phyloP scores from a whole-genome alignment of 2,797 vertebrate genomes.

The Ptychadena robeensis region DNA sequence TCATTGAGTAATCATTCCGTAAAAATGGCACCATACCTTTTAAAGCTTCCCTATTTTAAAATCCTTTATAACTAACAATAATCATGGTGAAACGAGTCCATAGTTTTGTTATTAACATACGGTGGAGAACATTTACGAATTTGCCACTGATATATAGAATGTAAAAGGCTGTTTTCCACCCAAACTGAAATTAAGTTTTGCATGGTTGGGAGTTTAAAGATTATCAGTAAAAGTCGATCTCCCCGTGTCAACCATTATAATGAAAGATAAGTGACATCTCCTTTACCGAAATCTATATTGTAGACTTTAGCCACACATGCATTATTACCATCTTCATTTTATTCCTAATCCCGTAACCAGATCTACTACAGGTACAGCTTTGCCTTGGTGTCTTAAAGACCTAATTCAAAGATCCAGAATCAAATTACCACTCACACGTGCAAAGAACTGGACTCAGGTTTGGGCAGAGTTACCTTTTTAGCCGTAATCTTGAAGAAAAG shows the following conservation, averaged over 20 bases:
- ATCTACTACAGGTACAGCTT: background rate
- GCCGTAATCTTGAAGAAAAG: conserved; percentile 8
- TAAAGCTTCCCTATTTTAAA: conserved; percentile 4
- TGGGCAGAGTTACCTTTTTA: background rate
- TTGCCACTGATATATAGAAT: background rate
- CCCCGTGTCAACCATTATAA: background rate
- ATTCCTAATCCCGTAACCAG: too few relatives aligned
- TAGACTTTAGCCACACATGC: too few relatives aligned
- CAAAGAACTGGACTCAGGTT: background rate
- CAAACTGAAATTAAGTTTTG: background rate
- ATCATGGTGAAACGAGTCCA: background rate
- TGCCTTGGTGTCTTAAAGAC: background rate
- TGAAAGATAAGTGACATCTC: background rate
- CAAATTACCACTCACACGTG: too few relatives aligned
- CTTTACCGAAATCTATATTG: background rate
- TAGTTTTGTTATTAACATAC: background rate
- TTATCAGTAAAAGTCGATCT: background rate
- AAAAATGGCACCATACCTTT: background rate
- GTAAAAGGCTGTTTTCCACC: background rate
- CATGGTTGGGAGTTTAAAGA: background rate
- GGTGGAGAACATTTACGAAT: background rate
- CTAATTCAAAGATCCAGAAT: background rate
- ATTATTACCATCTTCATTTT: background rate
- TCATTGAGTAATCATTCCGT: background rate
- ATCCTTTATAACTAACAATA: conserved; percentile 10